Evolutionary conservation across 2,797 vertebrate genomes (phyloP), one percentile per base, ranked within the genome.

Genomic region (Neostethus bicornis): DNA sequence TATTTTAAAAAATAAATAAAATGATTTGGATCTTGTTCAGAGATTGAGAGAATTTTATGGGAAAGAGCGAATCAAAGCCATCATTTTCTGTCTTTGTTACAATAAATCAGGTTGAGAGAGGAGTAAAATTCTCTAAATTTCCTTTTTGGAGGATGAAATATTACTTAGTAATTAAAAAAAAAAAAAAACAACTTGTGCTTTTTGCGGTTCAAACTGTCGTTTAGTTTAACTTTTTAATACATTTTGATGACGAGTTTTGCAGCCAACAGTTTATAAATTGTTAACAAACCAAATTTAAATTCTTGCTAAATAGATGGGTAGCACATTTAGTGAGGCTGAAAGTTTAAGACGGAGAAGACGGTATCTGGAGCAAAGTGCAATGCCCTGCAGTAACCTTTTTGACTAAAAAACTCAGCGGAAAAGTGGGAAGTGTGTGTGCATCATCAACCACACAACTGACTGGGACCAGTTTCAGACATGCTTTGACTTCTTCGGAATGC

Each of bases 301-400:
- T 37, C 64, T 54, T 61, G 21, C 19, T 14, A 5, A 20, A 10
- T n/a, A 4, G 2, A 25, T 19, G 43, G n/a, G n/a, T n/a, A n/a
- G 56, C 3, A 19, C 41, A 32, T 26, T 24, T 25, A 26, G 20
- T 26, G 10, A 56, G 31, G 7, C 6, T 56, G n/a, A 24, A 5
- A 10, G 23, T 26, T 12, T 16, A 16, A 49, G 29, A 42, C 17
- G 41, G 23, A 23, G 20, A 49, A 13, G 54, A 6, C 38, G 54
- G 61, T 38, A 90, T 73, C 57, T 87, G 51, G 77, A 79, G 32
- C 32, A 89, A 87, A 89, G 93, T 88, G 85, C 83, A 91, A 74
- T 62, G 89, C 77, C 93, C 92, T 80, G 17, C 17, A 92, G 87
- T 95, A 93, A 94, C 93, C 92, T 0, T 0, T 6, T 25, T 43